phyloP scores from a whole-genome alignment of 2,797 vertebrate species.

The Bovichtus diacanthus region DNA sequence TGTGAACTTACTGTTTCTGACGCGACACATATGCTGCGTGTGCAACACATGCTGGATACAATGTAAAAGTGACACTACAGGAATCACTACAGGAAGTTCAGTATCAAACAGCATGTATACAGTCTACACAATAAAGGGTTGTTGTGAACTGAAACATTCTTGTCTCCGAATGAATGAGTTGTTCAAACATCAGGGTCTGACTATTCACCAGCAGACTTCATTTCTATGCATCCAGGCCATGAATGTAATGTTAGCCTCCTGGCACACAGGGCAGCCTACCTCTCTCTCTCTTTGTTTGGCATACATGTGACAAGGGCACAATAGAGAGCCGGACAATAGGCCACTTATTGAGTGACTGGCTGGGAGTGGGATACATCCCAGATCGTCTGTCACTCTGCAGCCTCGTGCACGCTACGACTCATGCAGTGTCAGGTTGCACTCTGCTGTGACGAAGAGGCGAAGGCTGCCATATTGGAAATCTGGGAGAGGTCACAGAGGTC shows the following conservation, averaged over 20 bases:
- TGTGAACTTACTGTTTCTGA: background rate
- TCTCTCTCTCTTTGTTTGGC: constrained; percentile 72
- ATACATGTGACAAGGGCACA: constrained; percentile 76
- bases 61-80: constrained; percentile 15
- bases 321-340: constrained; percentile 73
- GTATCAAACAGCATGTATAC: background rate
- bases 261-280: constrained; percentile 64
- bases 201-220: constrained; percentile 52
- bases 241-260: constrained; percentile 69
- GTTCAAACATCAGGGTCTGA: constrained; percentile 56
- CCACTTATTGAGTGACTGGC: constrained; percentile 80
- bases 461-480: constrained; percentile 64
- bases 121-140: constrained; percentile 18
- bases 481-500: constrained; percentile 59
- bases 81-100: background rate
- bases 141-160: constrained; percentile 28
- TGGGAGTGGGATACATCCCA: constrained; percentile 71
- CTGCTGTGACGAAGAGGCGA: constrained; percentile 41
- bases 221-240: constrained; percentile 68
- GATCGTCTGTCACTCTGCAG: constrained; percentile 71
- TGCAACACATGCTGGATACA: background rate
- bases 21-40: background rate
- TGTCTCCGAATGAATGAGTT: no score
- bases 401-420: constrained; percentile 54
- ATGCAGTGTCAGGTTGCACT: constrained; percentile 70